A percentile compares a stretch with the other conserved stretches of the same genome.
Evolutionary conservation across 2,888 invertebrate species (phyloP).

Genomic region (Orthonevra nobilis): DNA sequence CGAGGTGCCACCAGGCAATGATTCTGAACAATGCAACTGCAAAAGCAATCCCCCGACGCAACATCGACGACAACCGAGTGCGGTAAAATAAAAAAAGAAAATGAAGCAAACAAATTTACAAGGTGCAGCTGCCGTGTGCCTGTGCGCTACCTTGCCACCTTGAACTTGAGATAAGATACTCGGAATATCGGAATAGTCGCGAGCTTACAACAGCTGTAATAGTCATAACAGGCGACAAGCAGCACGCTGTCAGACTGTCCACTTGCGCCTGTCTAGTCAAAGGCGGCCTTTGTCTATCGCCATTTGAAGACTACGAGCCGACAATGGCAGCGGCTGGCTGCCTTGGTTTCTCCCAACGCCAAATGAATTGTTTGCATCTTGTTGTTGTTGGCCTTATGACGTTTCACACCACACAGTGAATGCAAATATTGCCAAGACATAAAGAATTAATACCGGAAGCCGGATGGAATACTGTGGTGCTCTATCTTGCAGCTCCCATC

Average conservation of each 20-base stretch:
- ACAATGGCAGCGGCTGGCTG: slow-evolving; percentile 35
- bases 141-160: slow-evolving; percentile 48
- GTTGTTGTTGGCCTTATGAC: slow-evolving; percentile 29
- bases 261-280: background rate
- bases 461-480: slow-evolving; percentile 15
- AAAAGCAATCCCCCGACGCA: too few species aligned
- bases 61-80: slow-evolving; percentile 15
- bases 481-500: slow-evolving; percentile 17
- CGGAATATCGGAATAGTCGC: slow-evolving; percentile 27
- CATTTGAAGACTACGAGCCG: background rate
- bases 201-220: slow-evolving; percentile 27
- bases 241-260: too few species aligned
- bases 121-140: slow-evolving; percentile 49
- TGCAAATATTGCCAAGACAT: slow-evolving; percentile 29
- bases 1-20: slow-evolving; percentile 19
- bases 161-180: slow-evolving; percentile 66
- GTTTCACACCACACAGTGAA: slow-evolving; percentile 10
- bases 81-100: slow-evolving; percentile 3
- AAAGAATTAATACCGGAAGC: slow-evolving; percentile 47
- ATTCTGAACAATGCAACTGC: slow-evolving; percentile 37
- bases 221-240: slow-evolving; percentile 1
- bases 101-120: slow-evolving; percentile 34
- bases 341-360: slow-evolving; percentile 37
- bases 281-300: slow-evolving; percentile 3
- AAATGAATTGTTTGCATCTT: slow-evolving; percentile 18